These are phyloP conservation scores for Andrena haemorrhoa DNA, from an alignment of 2,888 invertebrate species.

Conservation along the genomic window DNA sequence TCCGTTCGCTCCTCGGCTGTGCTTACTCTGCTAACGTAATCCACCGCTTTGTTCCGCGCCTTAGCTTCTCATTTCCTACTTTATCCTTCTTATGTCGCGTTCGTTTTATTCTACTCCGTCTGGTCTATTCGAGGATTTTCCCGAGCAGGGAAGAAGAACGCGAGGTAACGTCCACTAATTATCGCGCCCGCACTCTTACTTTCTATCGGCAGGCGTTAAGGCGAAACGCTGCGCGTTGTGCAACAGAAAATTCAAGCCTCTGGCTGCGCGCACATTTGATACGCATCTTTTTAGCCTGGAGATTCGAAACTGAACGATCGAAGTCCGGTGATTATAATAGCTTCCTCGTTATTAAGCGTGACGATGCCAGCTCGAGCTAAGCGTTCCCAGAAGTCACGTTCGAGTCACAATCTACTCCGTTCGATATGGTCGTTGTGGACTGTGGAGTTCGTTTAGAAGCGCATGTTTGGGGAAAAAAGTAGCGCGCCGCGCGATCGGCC, in stretches of 20 bases:
- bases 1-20: background rate
- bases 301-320: background rate
- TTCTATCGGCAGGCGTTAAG: conserved; percentile 30
- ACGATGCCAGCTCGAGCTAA: background rate
- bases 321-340: background rate
- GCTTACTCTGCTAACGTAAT: background rate
- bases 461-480: conserved; percentile 55
- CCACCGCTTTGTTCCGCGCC: background rate
- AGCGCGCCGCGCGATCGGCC: conserved; percentile 70
- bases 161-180: conserved; percentile 31
- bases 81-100: background rate
- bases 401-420: background rate
- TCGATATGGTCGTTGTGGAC: background rate
- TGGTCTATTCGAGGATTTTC: background rate
- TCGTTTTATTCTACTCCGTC: background rate
- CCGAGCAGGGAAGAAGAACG: background rate
- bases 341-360: background rate
- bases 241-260: conserved; percentile 34
- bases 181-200: conserved; percentile 48
- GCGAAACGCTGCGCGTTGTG: conserved; percentile 35
- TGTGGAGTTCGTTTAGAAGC: conserved; percentile 4
- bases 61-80: background rate
- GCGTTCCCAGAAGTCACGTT: background rate
- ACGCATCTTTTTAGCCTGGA: background rate
- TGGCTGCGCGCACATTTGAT: conserved; percentile 25